Evolutionary conservation across 2,113 vertebrate species (phyloP), one percentile per base, ranked within the genome.

Genomic region (Hemichromis elongatus): DNA sequence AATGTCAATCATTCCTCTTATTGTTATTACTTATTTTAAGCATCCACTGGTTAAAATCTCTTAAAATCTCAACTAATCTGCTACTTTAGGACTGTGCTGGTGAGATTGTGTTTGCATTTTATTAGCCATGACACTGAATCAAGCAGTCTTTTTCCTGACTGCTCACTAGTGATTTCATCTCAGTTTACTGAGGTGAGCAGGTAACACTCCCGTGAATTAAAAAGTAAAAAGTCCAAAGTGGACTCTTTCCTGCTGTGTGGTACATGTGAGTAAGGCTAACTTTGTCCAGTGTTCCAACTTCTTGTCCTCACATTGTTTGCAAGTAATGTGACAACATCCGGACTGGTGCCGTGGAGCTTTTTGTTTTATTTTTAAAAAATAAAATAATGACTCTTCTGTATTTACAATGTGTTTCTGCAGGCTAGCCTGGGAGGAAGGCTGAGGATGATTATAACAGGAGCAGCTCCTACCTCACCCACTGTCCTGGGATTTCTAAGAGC

Each of bases 371-470:
- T 75, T 18, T 50, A 13, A 3, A n/a, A 30, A 26, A 14, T 4
- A 57, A 30, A 19, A 26, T 12, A 77, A 54, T 75, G 50, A 7
- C 2, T 10, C 4, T 9, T 47, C 2, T 9, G 18, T n/a, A 3
- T 54, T 70, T 28, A 78, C 79, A 5, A 28, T 73, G 26, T 52
- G 53, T 5, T 88, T 57, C 59, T 47, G 54, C 93, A 99, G 99
- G 97, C 97, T 19, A 98, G 97, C 77, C 96, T 99, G 1, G 99
- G 99, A 0, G 99, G 98, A 0, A 94, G 96, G 12, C 93, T 99
- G 70, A 96, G 99, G 70, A 99, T 99, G 99, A 99, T 99, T 4
- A 97, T 99, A 14, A 99, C 98, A 0, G 99, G 99, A 6, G 98
- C 98, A 5, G 99, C 99, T 42, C 99, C 99, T 0, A 97, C 98